Base-by-base conservation (phyloP, 1,140 invertebrate species). In the Dolichoris vasculosae region DNA sequence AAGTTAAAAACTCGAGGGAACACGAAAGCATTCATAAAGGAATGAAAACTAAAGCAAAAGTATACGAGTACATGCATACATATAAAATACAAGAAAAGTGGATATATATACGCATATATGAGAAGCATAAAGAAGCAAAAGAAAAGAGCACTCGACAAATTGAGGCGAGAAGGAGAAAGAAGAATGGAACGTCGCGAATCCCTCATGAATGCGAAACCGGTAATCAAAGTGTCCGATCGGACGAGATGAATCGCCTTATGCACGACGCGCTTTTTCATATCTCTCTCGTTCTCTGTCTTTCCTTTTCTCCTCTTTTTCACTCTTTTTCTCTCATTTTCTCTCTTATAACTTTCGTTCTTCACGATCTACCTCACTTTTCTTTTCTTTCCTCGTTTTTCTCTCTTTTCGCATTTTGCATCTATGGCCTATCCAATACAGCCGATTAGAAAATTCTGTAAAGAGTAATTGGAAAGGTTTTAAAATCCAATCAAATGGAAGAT, bases 151-250 rank as follows among this genome's bases (percentile, higher is more conserved):
- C 81, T 83, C 46, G 77, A 81, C 71, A 80, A 86, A 88, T 88
- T 85, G 79, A 86, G 85, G 76, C 75, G 76, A 86, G 81, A 83
- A 75, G 85, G 87, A 88, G 83, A 87, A 86, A 87, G 84, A 84
- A 87, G 87, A 83, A 87, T 86, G 79, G 84, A 85, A 82, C 80
- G 82, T 85, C 77, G 88, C 88, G 89, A 91, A 91, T 91, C 89
- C 89, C 88, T 90, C 89, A 90, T 89, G 88, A 88, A 88, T 89
- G 90, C 90, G 89, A 92, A 92, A 91, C 92, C 90, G 89, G 92
- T 92, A 92, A 92, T 92, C 92, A 92, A 91, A 90, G 90, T 92
- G 92, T 92, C 91, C 88, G 89, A 90, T 90, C 89, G 89, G 89
- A 92, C 90, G 91, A 92, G 91, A 92, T 91, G 90, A 91, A 92